phyloP scores from a whole-genome alignment of 2,113 vertebrate genomes.

The Catagonus wagneri region DNA sequence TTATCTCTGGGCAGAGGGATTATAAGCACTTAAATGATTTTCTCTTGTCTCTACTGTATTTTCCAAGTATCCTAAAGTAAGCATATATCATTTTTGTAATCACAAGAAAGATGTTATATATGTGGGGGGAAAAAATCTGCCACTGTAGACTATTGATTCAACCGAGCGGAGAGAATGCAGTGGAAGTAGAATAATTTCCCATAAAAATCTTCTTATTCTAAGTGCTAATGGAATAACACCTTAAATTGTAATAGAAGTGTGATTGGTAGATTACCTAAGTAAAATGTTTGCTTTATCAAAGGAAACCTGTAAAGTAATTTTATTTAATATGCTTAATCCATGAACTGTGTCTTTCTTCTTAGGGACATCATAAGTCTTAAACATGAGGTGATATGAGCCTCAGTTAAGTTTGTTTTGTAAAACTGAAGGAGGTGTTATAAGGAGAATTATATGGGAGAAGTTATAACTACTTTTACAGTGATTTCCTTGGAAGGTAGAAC shows the following conservation, averaged over 20 bases:
- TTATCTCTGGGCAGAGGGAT: background rate
- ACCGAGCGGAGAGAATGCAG: background rate
- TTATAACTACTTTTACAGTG: background rate
- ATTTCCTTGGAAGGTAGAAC: background rate
- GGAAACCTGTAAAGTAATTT: conserved; percentile 10
- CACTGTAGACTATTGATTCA: background rate
- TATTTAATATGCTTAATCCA: conserved; percentile 12
- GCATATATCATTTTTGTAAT: background rate
- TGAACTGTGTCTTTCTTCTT: background rate
- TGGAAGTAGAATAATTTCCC: conserved; percentile 7
- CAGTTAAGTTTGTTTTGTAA: conserved; percentile 5
- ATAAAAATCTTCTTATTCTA: conserved; percentile 35
- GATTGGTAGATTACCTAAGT: background rate
- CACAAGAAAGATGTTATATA: background rate
- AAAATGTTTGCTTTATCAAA: conserved; percentile 33
- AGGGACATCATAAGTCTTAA: background rate
- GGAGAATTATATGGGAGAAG: background rate
- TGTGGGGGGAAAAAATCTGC: background rate
- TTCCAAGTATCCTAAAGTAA: conserved; percentile 1
- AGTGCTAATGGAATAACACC: background rate
- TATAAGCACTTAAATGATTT: background rate
- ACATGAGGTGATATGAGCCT: background rate
- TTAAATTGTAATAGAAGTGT: background rate
- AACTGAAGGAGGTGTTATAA: background rate
- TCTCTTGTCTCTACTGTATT: background rate